Evolutionary conservation across 2,113 vertebrate genomes (phyloP).

Genomic region (Phrynosoma platyrhinos): DNA sequence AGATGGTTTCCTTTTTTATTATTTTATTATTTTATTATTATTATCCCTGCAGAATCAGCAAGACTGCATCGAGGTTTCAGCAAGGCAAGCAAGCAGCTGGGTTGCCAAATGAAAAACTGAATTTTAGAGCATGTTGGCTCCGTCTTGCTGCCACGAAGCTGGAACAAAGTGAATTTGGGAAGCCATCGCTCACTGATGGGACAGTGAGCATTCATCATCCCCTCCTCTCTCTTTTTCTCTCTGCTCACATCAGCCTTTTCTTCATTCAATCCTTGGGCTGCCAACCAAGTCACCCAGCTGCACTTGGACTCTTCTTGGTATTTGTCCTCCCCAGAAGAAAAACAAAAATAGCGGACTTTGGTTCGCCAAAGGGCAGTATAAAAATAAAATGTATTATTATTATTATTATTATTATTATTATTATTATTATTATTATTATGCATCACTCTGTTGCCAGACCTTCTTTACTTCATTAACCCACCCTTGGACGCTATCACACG

Average conservation of each 20-base stretch:
- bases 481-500: too few relatives aligned
- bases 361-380: too few relatives aligned
- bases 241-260: neutral
- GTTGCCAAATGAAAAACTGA: neutral
- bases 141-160: neutral
- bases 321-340: neutral
- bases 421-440: too few relatives aligned
- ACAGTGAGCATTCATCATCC: neutral
- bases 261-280: neutral
- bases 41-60: neutral
- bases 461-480: too few relatives aligned
- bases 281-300: neutral
- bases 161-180: neutral
- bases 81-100: neutral
- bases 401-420: too few relatives aligned
- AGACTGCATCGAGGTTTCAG: neutral
- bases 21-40: too few relatives aligned
- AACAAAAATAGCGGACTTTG: neutral
- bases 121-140: neutral
- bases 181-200: neutral
- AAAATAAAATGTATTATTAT: too few relatives aligned
- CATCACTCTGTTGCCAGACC: too few relatives aligned
- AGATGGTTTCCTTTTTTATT: neutral
- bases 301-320: neutral
- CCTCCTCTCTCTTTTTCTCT: neutral